Percentiles rank a stretch among this genome's conserved stretches.
These are phyloP conservation scores for Sphyrna mokarran DNA, from an alignment of 2,113 vertebrate genomes.

Conservation along the genomic window DNA sequence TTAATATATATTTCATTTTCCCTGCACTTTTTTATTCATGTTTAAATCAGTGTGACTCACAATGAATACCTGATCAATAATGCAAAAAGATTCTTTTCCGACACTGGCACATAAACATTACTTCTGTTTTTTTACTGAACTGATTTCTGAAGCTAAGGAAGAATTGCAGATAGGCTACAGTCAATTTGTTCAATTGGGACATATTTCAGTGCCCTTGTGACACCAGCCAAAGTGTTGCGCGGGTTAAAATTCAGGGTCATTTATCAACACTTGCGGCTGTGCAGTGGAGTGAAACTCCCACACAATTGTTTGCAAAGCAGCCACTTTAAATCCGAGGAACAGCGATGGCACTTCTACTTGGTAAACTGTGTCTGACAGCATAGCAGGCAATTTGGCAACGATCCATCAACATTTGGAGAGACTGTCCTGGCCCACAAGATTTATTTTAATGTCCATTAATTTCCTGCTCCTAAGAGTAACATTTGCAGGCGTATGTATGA, in stretches of 20 bases:
- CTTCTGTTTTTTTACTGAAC: not conserved
- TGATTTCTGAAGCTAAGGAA: not conserved
- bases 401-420: not conserved
- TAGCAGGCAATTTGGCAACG: slow-evolving; percentile 9
- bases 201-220: not conserved
- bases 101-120: not conserved
- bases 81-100: not conserved
- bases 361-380: not conserved
- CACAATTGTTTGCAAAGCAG: not conserved
- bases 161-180: not conserved
- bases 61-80: not conserved
- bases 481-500: not conserved
- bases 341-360: too few relatives aligned
- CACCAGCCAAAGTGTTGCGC: not conserved
- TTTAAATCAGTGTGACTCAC: not conserved
- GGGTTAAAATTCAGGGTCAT: not conserved
- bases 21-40: not conserved
- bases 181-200: not conserved
- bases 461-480: slow-evolving; percentile 10
- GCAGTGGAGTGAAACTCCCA: not conserved
- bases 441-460: not conserved
- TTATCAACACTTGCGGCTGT: not conserved
- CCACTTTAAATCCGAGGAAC: not conserved
- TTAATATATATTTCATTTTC: not conserved
- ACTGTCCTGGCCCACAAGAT: not conserved